phyloP scores from a whole-genome alignment of 2,113 vertebrate species.

The Martes martes region DNA sequence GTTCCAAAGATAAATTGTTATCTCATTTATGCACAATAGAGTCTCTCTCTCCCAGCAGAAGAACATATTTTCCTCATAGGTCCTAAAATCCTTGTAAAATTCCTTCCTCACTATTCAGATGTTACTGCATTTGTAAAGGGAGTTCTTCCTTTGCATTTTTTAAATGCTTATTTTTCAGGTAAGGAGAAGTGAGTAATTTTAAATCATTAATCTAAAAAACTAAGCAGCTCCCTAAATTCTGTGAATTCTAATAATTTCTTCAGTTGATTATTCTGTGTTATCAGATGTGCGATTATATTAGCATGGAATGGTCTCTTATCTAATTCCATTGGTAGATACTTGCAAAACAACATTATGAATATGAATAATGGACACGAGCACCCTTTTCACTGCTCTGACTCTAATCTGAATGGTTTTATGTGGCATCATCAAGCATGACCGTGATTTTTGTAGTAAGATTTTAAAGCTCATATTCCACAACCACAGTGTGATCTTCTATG shows the following conservation, averaged over 20 bases:
- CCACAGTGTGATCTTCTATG: fast-evolving
- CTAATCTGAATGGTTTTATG: background rate
- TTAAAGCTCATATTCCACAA: background rate
- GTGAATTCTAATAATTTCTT: background rate
- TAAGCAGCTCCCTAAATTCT: background rate
- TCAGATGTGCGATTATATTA: background rate
- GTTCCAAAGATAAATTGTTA: background rate
- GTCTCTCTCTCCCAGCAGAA: background rate
- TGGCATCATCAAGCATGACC: background rate
- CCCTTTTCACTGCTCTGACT: background rate
- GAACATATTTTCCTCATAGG: background rate
- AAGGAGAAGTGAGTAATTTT: background rate
- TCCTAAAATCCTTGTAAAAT: background rate
- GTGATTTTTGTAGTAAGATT: background rate
- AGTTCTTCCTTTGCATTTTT: background rate
- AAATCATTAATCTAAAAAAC: background rate
- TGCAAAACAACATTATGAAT: background rate
- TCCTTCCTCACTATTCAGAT: background rate
- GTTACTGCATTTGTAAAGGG: background rate
- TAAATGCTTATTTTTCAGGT: background rate
- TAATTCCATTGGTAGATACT: background rate
- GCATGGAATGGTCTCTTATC: background rate
- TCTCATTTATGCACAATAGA: background rate
- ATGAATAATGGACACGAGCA: fast-evolving
- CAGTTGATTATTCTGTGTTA: background rate